Conservation (phyloP, 2,888 invertebrate species). For the Metallyticus violacea region DNA sequence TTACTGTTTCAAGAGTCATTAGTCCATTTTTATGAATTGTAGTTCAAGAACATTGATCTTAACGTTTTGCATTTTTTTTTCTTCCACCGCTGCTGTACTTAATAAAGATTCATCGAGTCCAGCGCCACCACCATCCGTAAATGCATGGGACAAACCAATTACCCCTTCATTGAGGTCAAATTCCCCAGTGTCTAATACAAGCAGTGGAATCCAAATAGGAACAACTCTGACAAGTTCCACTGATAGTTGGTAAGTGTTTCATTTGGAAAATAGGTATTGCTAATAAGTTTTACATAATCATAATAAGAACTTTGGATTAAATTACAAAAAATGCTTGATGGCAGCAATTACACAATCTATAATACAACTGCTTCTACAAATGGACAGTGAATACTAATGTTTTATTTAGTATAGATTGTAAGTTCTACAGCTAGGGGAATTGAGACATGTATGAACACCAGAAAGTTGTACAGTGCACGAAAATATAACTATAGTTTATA, state of each 20-base stretch:
- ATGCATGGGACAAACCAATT: conserved; percentile 86
- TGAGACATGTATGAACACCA: no score
- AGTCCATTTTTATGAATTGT: background rate
- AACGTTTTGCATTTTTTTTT: background rate
- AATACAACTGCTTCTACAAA: no score
- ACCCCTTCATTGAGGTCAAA: conserved; percentile 63
- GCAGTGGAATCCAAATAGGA: conserved; percentile 34
- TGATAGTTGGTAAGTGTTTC: conserved; percentile 39
- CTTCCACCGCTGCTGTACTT: background rate
- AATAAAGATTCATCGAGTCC: conserved; percentile 14
- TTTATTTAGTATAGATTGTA: no score
- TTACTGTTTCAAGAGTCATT: background rate
- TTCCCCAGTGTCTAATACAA: conserved; percentile 45
- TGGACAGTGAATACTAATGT: no score
- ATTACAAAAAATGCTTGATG: no score
- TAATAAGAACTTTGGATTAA: no score
- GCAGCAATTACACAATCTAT: no score
- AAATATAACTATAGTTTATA: no score
- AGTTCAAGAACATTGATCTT: background rate
- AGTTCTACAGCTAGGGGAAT: no score
- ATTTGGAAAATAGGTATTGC: background rate
- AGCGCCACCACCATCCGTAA: conserved; percentile 62
- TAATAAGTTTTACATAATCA: no score
- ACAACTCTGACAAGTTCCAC: conserved; percentile 17
- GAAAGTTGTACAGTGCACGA: no score